Evolutionary conservation across 2,113 vertebrate species (phyloP).

Genomic region (Mobula birostris): DNA sequence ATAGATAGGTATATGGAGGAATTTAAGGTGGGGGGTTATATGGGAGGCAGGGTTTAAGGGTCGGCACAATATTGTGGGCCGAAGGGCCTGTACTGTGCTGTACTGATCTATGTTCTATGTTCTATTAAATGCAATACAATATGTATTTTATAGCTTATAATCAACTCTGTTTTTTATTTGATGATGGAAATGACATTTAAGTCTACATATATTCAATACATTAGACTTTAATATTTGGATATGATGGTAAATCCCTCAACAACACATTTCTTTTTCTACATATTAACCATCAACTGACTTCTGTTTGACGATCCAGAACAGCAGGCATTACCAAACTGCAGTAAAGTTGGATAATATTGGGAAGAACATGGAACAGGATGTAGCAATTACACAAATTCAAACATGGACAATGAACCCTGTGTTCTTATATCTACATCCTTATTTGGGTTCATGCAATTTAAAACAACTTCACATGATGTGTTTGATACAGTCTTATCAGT

Average conservation of each 20-base stretch:
- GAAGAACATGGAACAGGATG: not conserved
- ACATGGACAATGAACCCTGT: not conserved
- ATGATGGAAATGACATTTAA: not conserved
- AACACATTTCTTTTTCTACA: not conserved
- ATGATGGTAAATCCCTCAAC: not conserved
- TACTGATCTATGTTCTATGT: no score
- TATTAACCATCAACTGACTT: not conserved
- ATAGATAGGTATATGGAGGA: no score
- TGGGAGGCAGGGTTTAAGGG: no score
- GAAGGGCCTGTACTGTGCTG: no score
- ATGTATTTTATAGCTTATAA: not conserved
- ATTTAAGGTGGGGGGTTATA: no score
- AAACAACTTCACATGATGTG: not conserved
- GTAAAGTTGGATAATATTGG: slow-evolving; percentile 29
- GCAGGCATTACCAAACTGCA: not conserved
- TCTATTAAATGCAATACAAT: not conserved
- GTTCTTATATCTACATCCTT: not conserved
- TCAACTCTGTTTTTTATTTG: not conserved
- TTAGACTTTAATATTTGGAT: not conserved
- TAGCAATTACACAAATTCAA: slow-evolving; percentile 24
- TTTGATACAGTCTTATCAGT: not conserved
- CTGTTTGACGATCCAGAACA: slow-evolving; percentile 6
- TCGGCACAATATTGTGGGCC: no score
- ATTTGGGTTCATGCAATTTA: not conserved
- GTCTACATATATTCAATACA: not conserved